A percentile compares a stretch with the other conserved stretches of the same genome.
These are phyloP conservation scores for Ormyrus thymus DNA, from an alignment of 2,888 invertebrate genomes.

Conservation along the genomic window DNA sequence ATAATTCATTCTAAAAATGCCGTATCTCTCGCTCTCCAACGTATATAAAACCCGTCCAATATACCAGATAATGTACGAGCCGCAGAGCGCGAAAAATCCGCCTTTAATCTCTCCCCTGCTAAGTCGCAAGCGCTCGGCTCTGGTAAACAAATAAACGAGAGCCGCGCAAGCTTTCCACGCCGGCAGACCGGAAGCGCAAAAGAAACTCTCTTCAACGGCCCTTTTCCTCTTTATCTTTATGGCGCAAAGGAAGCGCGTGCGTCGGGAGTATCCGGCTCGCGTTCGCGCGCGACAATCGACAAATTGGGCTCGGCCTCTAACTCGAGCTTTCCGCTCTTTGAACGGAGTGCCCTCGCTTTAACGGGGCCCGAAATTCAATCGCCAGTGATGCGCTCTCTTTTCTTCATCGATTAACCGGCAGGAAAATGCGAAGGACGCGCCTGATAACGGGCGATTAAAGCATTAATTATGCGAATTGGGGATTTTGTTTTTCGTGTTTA, in stretches of 20 bases:
- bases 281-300: background rate
- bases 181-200: conserved; percentile 15
- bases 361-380: background rate
- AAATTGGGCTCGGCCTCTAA: conserved; percentile 18
- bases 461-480: too few species aligned
- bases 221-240: conserved; percentile 45
- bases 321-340: conserved; percentile 40
- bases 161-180: background rate
- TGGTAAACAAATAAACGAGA: too few species aligned
- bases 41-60: too few species aligned
- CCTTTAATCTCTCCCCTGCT: too few species aligned
- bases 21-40: background rate
- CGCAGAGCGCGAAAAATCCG: too few species aligned
- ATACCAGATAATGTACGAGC: too few species aligned
- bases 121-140: too few species aligned
- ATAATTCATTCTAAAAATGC: background rate
- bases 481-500: too few species aligned
- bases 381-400: background rate
- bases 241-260: background rate
- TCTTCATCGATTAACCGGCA: too few species aligned
- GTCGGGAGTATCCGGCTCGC: conserved; percentile 17
- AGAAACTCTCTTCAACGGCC: conserved; percentile 34
- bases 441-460: too few species aligned
- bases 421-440: too few species aligned
- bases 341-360: background rate